Percentiles rank a stretch among this genome's conserved stretches.
Evolutionary conservation across 2,113 vertebrate genomes (phyloP).

Genomic region (Sylvilagus bachmani): DNA sequence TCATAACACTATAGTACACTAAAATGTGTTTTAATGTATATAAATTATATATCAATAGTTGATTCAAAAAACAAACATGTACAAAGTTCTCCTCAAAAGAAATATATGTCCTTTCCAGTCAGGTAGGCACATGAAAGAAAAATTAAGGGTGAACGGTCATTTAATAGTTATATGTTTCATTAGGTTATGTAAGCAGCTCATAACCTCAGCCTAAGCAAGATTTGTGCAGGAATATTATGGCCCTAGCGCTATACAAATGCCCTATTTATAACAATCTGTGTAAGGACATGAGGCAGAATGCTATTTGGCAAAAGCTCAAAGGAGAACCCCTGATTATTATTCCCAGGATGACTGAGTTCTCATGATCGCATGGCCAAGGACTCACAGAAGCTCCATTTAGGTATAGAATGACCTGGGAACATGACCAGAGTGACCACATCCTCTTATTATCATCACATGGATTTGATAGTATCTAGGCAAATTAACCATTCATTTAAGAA

Average conservation of each 20-base stretch:
- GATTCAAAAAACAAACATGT: conserved; percentile 53
- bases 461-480: background rate
- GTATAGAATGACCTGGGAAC: conserved; percentile 58
- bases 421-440: conserved; percentile 70
- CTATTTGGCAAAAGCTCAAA: conserved; percentile 72
- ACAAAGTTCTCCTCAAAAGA: conserved; percentile 33
- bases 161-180: conserved; percentile 14
- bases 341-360: conserved; percentile 63
- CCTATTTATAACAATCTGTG: conserved; percentile 63
- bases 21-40: conserved; percentile 37
- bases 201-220: background rate
- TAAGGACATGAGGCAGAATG: conserved; percentile 55
- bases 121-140: conserved; percentile 47
- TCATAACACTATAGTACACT: background rate
- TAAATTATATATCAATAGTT: conserved; percentile 58
- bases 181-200: background rate
- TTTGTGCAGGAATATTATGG: background rate
- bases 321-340: conserved; percentile 63
- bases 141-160: conserved; percentile 4
- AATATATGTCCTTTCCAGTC: background rate
- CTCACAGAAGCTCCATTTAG: conserved; percentile 77
- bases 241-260: conserved; percentile 52
- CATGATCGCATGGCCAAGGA: conserved; percentile 66
- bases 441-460: conserved; percentile 75
- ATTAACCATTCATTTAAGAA: background rate